These are phyloP conservation scores for Heliconius ethilla DNA, from an alignment of 2,888 invertebrate species.

Conservation along the genomic window DNA sequence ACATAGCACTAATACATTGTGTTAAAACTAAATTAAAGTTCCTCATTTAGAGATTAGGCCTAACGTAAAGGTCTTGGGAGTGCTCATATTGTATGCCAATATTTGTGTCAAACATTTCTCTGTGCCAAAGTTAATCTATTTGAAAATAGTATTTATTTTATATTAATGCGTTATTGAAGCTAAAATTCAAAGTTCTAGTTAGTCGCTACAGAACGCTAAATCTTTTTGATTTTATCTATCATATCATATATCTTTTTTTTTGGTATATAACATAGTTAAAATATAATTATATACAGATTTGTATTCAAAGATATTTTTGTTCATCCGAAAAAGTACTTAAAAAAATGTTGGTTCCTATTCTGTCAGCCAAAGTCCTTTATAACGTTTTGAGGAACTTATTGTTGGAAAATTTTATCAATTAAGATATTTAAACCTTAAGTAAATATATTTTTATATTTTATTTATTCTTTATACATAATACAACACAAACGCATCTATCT, in stretches of 20 bases:
- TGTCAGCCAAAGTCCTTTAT: slow-evolving; percentile 23
- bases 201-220: background rate
- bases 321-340: slow-evolving; percentile 7
- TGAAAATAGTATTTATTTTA: slow-evolving; percentile 5
- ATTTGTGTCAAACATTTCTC: slow-evolving; percentile 47
- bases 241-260: background rate
- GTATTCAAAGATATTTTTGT: slow-evolving; percentile 2
- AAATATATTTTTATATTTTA: slow-evolving; percentile 38
- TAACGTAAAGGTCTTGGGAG: slow-evolving; percentile 48
- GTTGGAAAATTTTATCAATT: slow-evolving; percentile 19
- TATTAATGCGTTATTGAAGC: background rate
- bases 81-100: slow-evolving; percentile 45
- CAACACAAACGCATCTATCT: slow-evolving; percentile 25
- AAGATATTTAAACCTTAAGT: slow-evolving; percentile 33
- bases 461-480: slow-evolving; percentile 36
- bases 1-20: slow-evolving; percentile 51
- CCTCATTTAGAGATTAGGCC: slow-evolving; percentile 54
- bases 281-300: background rate
- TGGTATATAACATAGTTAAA: background rate
- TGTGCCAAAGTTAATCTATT: slow-evolving; percentile 35
- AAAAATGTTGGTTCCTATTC: slow-evolving; percentile 37
- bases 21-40: slow-evolving; percentile 50
- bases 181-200: background rate
- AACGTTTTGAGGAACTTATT: slow-evolving; percentile 15
- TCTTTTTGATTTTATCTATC: background rate